Conservation (phyloP, 1,140 invertebrate genomes). For the Scaptomyza hsui region DNA sequence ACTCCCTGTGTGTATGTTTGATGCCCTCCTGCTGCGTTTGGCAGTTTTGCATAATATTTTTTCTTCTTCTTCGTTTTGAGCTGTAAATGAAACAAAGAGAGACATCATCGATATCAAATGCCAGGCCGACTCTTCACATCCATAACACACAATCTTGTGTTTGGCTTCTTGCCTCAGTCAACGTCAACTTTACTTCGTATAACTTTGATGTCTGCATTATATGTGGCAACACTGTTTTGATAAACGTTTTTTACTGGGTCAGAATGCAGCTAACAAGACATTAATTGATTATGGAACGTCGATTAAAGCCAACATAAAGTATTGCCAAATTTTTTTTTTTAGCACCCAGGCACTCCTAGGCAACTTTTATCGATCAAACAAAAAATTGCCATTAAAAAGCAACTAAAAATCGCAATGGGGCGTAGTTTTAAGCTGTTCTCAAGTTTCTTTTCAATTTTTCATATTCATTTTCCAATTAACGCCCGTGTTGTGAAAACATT, state of each 20-base stretch:
- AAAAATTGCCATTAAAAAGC: slow-evolving; percentile 22
- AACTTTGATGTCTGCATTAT: slow-evolving; percentile 18
- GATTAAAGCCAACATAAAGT: slow-evolving; percentile 25
- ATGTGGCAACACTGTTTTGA: slow-evolving; percentile 13
- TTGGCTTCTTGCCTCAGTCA: slow-evolving; percentile 52
- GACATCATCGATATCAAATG: slow-evolving; percentile 80
- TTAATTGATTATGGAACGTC: slow-evolving; percentile 41
- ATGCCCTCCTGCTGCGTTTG: slow-evolving; percentile 50
- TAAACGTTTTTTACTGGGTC: slow-evolving; percentile 33
- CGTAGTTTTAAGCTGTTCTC: background rate
- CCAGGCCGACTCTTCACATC: slow-evolving; percentile 19
- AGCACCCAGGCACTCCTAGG: slow-evolving; percentile 5
- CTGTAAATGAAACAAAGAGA: slow-evolving; percentile 78
- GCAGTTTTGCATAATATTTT: slow-evolving; percentile 41
- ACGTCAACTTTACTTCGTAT: slow-evolving; percentile 14
- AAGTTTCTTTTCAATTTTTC: slow-evolving; percentile 3
- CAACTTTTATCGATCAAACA: background rate
- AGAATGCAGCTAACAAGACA: slow-evolving; percentile 28
- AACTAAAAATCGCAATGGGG: slow-evolving; percentile 9
- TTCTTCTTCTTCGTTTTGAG: too few relatives aligned
- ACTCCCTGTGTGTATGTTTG: slow-evolving; percentile 3
- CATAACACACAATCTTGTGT: slow-evolving; percentile 25
- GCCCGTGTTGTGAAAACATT: slow-evolving; percentile 50
- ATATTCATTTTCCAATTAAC: slow-evolving; percentile 46
- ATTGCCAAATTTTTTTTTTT: slow-evolving; percentile 36